Evolutionary conservation across 2,888 invertebrate species (phyloP).

Genomic region (Epicampocera succincta): DNA sequence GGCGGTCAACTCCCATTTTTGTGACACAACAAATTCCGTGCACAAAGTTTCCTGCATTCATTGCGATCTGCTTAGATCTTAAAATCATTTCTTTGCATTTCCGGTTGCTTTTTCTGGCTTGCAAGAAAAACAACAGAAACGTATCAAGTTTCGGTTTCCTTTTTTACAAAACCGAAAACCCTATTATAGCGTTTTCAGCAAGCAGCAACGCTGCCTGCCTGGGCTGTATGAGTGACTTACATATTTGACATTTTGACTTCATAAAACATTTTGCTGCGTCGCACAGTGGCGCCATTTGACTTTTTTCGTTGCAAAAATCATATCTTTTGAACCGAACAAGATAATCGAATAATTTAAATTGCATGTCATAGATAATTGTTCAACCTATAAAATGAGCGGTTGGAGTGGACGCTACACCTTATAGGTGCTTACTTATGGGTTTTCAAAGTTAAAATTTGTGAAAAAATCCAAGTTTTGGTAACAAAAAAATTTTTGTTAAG

Average conservation of each 20-base stretch:
- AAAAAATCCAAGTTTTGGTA: too few species aligned
- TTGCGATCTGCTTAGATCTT: not conserved
- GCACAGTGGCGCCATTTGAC: too few species aligned
- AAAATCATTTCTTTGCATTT: slow-evolving; percentile 44
- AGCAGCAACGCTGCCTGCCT: not conserved
- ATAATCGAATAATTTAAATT: too few species aligned
- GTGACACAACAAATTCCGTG: not conserved
- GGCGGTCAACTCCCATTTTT: slow-evolving; percentile 57
- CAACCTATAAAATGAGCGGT: too few species aligned
- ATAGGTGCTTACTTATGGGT: too few species aligned
- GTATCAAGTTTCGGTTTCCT: slow-evolving; percentile 65
- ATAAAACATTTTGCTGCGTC: slow-evolving; percentile 49
- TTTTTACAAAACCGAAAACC: slow-evolving; percentile 37
- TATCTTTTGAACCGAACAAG: too few species aligned
- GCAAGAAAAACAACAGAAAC: slow-evolving; percentile 7
- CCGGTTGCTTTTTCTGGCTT: slow-evolving; percentile 43
- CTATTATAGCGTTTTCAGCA: slow-evolving; percentile 52
- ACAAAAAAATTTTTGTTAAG: too few species aligned
- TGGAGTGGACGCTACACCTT: too few species aligned
- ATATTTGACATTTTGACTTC: slow-evolving; percentile 69
- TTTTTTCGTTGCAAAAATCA: too few species aligned
- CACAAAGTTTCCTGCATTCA: slow-evolving; percentile 2
- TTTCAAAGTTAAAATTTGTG: too few species aligned
- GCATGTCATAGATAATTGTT: too few species aligned
- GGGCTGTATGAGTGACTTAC: slow-evolving; percentile 38